These are phyloP conservation scores for Carcina quercana DNA, from an alignment of 2,888 invertebrate genomes.

Conservation along the genomic window DNA sequence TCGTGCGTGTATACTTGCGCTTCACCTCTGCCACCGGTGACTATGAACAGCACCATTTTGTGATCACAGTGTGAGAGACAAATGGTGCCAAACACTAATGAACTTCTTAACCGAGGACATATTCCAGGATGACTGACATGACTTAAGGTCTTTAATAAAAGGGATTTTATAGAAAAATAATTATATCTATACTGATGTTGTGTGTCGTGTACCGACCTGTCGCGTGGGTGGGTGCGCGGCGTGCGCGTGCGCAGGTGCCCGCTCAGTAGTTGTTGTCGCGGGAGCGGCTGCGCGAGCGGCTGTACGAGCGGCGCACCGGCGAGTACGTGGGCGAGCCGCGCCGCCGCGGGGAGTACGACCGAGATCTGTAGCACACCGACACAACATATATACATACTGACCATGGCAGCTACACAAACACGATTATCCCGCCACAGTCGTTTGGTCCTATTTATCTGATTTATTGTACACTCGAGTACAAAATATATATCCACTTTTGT, in stretches of 20 bases:
- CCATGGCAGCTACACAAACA: background rate
- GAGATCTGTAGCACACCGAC: conserved; percentile 60
- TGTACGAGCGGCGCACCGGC: conserved; percentile 90
- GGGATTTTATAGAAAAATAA: too few relatives aligned
- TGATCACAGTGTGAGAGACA: too few relatives aligned
- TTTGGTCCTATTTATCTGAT: background rate
- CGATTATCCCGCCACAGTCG: background rate
- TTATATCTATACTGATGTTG: too few relatives aligned
- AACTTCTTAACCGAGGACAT: too few relatives aligned
- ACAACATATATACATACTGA: background rate
- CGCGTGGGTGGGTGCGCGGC: conserved; percentile 7
- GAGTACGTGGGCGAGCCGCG: conserved; percentile 96
- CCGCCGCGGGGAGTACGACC: conserved; percentile 87
- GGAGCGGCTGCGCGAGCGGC: conserved; percentile 82
- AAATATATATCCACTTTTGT: too few relatives aligned
- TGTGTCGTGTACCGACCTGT: conserved; percentile 1
- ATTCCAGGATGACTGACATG: too few relatives aligned
- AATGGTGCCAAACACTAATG: too few relatives aligned
- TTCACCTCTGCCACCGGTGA: too few relatives aligned
- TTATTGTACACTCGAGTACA: too few relatives aligned
- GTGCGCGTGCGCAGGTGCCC: background rate
- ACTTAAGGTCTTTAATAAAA: too few relatives aligned
- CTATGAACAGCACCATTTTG: too few relatives aligned
- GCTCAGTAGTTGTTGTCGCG: conserved; percentile 43
- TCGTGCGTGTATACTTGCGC: too few relatives aligned